phyloP scores from a whole-genome alignment of 1,140 invertebrate genomes.

The Drosophila ananassae region DNA sequence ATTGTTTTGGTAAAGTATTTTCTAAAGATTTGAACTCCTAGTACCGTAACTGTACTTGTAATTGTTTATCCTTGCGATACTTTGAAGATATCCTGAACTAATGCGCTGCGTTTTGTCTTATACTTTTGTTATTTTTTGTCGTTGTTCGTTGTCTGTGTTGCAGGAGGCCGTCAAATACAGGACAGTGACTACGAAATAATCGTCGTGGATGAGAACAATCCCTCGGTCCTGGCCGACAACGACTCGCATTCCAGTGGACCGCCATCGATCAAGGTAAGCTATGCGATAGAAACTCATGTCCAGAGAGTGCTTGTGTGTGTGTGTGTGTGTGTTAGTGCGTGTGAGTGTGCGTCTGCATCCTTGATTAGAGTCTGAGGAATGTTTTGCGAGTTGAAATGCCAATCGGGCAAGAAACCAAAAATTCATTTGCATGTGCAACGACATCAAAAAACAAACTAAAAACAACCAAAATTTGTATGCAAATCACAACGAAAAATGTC shows the following conservation, averaged over 20 bases:
- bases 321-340: background rate
- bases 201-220: constrained; percentile 94
- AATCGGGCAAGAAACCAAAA: constrained; percentile 34
- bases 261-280: constrained; percentile 92
- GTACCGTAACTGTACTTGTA: constrained; percentile 46
- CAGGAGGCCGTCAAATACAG: constrained; percentile 85
- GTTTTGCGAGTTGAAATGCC: constrained; percentile 6
- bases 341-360: constrained; percentile 13
- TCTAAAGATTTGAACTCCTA: constrained; percentile 50
- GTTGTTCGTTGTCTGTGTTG: constrained; percentile 20
- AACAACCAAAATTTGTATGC: constrained; percentile 42
- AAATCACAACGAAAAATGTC: constrained; percentile 45
- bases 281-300: background rate
- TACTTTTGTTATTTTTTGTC: background rate
- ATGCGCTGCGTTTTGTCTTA: background rate
- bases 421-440: constrained; percentile 68
- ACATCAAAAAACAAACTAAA: constrained; percentile 1
- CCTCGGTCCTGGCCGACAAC: constrained; percentile 91
- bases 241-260: constrained; percentile 89
- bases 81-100: constrained; percentile 4
- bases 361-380: constrained; percentile 8
- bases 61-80: background rate
- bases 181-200: constrained; percentile 95
- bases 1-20: constrained; percentile 49
- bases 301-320: background rate